Evolutionary conservation across 2,888 invertebrate genomes (phyloP).

Genomic region (Drosophila tanythrix): DNA sequence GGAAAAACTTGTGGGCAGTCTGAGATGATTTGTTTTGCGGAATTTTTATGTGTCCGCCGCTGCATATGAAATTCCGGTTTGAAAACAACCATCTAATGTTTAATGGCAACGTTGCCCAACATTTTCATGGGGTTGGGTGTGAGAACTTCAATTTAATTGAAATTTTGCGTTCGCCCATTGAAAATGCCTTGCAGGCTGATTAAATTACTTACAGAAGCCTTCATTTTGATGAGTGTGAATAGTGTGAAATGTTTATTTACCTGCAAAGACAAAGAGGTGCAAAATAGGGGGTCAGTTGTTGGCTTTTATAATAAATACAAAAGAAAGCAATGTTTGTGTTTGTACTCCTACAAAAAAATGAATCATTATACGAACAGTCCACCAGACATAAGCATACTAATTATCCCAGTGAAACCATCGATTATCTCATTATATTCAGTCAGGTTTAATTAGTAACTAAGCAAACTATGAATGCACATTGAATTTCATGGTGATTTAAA

Average conservation of each 20-base stretch:
- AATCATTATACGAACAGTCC: neutral
- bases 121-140: conserved; percentile 14
- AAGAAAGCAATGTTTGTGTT: neutral
- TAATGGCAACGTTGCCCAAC: conserved; percentile 21
- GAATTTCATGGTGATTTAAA: neutral
- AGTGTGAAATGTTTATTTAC: conserved; percentile 58
- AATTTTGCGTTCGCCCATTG: conserved; percentile 19
- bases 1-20: conserved; percentile 49
- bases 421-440: neutral
- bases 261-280: conserved; percentile 71
- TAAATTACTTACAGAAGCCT: conserved; percentile 80
- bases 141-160: conserved; percentile 38
- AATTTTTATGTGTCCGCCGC: conserved; percentile 42
- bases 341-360: neutral
- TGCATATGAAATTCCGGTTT: conserved; percentile 65
- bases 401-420: neutral
- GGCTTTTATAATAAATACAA: neutral
- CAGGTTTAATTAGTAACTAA: neutral
- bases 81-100: conserved; percentile 26
- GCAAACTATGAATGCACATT: neutral
- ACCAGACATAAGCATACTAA: neutral
- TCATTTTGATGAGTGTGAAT: conserved; percentile 45
- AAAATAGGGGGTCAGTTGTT: conserved; percentile 40
- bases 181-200: conserved; percentile 36
- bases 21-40: conserved; percentile 38